Percentiles rank a stretch among this genome's conserved stretches.
Evolutionary conservation across 2,888 invertebrate genomes (phyloP).

Genomic region (Coremacera marginata): DNA sequence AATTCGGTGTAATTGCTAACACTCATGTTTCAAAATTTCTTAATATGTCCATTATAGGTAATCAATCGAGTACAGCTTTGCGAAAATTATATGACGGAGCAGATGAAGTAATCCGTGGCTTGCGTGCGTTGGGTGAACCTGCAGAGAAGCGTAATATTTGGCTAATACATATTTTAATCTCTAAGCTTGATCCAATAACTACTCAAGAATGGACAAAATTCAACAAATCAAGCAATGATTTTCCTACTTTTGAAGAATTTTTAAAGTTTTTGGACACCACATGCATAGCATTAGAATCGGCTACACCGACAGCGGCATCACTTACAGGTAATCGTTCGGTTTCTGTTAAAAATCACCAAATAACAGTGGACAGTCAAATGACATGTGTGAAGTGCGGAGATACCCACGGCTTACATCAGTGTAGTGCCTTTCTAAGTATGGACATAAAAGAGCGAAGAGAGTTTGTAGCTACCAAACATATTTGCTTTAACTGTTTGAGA

Average conservation of each 20-base stretch:
- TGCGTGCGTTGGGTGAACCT: too few species aligned
- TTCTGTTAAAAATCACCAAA: not conserved
- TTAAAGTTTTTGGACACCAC: constrained; percentile 13
- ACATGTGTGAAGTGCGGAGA: not conserved
- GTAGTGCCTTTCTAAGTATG: not conserved
- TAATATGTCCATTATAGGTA: too few species aligned
- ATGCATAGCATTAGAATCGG: not conserved
- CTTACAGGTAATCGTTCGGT: not conserved
- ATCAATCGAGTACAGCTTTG: too few species aligned
- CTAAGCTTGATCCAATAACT: too few species aligned
- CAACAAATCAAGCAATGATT: too few species aligned
- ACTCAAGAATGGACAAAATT: too few species aligned
- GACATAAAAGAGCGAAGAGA: not conserved
- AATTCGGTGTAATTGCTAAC: not conserved
- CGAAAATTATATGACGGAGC: too few species aligned
- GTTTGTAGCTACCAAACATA: not conserved
- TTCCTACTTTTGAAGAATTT: not conserved
- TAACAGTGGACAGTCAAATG: not conserved
- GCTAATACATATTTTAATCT: too few species aligned
- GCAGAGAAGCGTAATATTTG: too few species aligned
- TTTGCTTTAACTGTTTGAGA: too few species aligned
- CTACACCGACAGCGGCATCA: not conserved
- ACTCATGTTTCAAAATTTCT: not conserved
- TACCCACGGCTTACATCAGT: not conserved
- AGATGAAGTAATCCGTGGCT: too few species aligned